Conservation (phyloP, 2,113 vertebrate genomes). For the Epinephelus fuscoguttatus region DNA sequence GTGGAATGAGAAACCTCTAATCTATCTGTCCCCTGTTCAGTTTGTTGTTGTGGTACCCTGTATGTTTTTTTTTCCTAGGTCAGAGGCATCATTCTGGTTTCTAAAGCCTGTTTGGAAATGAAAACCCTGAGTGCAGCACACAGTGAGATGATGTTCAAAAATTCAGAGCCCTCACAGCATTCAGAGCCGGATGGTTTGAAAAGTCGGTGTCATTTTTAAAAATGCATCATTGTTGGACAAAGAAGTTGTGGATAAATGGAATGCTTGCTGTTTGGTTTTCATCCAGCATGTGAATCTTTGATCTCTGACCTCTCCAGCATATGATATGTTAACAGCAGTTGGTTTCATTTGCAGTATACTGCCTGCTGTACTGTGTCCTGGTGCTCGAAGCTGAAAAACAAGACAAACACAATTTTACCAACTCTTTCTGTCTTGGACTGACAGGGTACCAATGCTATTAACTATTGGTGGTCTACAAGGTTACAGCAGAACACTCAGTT, state of each 20-base stretch:
- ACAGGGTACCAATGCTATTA: background rate
- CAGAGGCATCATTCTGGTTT: slow-evolving; percentile 10
- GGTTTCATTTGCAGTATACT: background rate
- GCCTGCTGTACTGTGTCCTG: background rate
- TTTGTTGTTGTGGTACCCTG: background rate
- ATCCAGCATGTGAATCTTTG: slow-evolving; percentile 20
- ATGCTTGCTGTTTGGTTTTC: background rate
- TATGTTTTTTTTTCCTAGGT: slow-evolving; percentile 29
- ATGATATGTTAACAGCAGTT: background rate
- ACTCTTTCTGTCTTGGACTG: background rate
- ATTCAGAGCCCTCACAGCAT: slow-evolving; percentile 30
- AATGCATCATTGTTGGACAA: slow-evolving; percentile 14
- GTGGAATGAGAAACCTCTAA: slow-evolving; percentile 11
- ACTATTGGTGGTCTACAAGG: background rate
- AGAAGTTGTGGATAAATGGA: slow-evolving; percentile 13
- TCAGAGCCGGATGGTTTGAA: slow-evolving; percentile 9
- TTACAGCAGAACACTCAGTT: background rate
- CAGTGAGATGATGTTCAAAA: slow-evolving; percentile 4
- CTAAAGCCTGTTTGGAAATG: slow-evolving; percentile 37
- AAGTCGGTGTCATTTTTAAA: slow-evolving; percentile 17
- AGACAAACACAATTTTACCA: background rate
- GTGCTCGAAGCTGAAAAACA: background rate
- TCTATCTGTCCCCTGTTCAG: background rate
- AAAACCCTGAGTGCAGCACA: background rate
- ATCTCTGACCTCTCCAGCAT: slow-evolving; percentile 6